A percentile compares a stretch with the other conserved stretches of the same genome.
These are phyloP conservation scores for Lutraria lutraria DNA, from an alignment of 2,888 invertebrate genomes.

Conservation along the genomic window DNA sequence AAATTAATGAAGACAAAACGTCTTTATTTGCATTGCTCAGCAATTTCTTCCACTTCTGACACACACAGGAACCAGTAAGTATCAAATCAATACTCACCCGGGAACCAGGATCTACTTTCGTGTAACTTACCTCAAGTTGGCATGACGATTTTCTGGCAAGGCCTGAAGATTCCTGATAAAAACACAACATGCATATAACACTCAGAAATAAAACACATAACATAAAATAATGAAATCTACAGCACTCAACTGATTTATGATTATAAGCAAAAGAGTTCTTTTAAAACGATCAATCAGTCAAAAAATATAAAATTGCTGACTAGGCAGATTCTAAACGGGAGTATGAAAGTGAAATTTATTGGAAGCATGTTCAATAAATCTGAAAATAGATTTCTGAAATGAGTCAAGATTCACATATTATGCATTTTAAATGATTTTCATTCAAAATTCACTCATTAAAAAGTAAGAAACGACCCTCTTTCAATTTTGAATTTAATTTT, in stretches of 20 bases:
- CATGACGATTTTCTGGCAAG: conserved; percentile 50
- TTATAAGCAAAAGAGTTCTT: neutral
- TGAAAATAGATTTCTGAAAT: too few relatives aligned
- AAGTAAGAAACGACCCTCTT: too few relatives aligned
- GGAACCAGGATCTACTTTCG: neutral
- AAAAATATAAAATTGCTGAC: neutral
- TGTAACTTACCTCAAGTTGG: conserved; percentile 46
- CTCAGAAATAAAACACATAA: neutral
- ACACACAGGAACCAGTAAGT: neutral
- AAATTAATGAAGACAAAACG: too few relatives aligned
- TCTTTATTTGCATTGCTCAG: neutral
- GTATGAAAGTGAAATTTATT: too few relatives aligned
- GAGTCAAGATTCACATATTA: too few relatives aligned
- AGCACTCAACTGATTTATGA: neutral
- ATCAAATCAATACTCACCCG: too few relatives aligned
- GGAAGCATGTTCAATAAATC: too few relatives aligned
- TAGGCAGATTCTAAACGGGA: too few relatives aligned
- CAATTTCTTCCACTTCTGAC: neutral
- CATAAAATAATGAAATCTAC: conserved; percentile 1
- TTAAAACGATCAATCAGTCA: neutral
- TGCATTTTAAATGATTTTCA: too few relatives aligned
- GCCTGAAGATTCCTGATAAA: conserved; percentile 52
- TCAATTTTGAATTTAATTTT: too few relatives aligned
- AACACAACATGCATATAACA: conserved; percentile 60
- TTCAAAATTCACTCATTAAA: too few relatives aligned